Evolutionary conservation across 2,888 invertebrate species (phyloP).

Genomic region (Scaptomyza tumidula): DNA sequence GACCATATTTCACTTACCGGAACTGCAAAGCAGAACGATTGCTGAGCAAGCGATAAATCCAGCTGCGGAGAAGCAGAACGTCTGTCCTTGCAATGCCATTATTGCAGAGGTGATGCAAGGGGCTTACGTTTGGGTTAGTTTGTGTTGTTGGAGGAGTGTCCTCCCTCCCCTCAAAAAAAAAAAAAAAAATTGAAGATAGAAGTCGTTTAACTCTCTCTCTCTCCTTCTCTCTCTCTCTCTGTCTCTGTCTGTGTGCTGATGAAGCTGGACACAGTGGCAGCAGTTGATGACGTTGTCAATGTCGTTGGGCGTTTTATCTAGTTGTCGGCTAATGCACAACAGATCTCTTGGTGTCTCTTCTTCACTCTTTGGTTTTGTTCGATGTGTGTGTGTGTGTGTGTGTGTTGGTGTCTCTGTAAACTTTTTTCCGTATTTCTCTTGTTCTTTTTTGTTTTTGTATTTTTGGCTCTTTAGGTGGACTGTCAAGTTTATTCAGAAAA

Average conservation of each 20-base stretch:
- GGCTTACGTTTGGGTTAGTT: neutral
- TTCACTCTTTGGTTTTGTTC: neutral
- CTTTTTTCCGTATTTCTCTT: neutral
- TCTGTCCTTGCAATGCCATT: constrained; percentile 69
- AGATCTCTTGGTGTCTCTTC: constrained; percentile 25
- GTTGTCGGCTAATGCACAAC: constrained; percentile 40
- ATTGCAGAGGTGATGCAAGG: constrained; percentile 1
- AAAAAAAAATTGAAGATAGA: constrained; percentile 1
- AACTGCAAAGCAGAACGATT: constrained; percentile 84
- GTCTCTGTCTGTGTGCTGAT: constrained; percentile 3
- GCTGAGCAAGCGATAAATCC: constrained; percentile 84
- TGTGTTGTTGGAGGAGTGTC: neutral
- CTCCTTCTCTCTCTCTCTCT: neutral
- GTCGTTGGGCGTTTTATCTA: constrained; percentile 36
- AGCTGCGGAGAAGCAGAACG: constrained; percentile 77
- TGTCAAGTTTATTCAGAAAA: constrained; percentile 47
- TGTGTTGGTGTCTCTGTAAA: too few relatives aligned
- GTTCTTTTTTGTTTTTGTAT: neutral
- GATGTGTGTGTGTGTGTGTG: neutral
- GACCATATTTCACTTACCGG: constrained; percentile 83
- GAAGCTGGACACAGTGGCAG: constrained; percentile 20
- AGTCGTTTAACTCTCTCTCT: constrained; percentile 27
- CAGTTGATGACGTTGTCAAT: constrained; percentile 53
- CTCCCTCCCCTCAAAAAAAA: neutral
- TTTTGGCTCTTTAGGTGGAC: constrained; percentile 8